Conservation (phyloP, 2,888 invertebrate species). For the Heteropelma amictum region DNA sequence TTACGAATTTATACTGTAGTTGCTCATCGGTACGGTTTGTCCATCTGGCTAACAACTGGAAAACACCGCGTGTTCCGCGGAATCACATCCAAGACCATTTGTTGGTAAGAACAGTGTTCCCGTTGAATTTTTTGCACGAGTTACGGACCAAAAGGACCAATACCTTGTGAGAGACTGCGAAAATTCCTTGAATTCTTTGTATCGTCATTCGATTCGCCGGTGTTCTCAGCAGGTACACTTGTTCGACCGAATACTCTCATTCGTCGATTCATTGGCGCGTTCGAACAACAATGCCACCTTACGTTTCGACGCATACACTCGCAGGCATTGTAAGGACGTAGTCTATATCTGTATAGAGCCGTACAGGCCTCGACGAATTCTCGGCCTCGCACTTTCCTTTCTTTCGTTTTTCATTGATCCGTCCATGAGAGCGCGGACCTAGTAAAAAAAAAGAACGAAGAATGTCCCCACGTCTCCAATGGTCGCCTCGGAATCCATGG, state of each 20-base stretch:
- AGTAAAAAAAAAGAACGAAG: constrained; percentile 48
- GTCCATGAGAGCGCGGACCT: constrained; percentile 38
- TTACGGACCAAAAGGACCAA: neutral
- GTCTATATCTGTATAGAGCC: neutral
- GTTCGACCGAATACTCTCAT: constrained; percentile 64
- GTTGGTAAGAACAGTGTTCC: neutral
- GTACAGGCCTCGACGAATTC: constrained; percentile 37
- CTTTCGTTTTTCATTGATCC: constrained; percentile 49
- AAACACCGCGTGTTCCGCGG: neutral
- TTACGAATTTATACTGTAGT: no score
- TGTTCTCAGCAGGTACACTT: constrained; percentile 69
- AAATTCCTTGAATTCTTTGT: constrained; percentile 68
- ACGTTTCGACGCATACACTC: constrained; percentile 63
- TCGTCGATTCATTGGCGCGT: constrained; percentile 71
- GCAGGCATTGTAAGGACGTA: constrained; percentile 22
- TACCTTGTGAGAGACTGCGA: neutral
- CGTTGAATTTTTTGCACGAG: constrained; percentile 33
- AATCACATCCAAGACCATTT: neutral
- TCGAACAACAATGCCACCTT: constrained; percentile 73
- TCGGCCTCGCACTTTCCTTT: constrained; percentile 40
- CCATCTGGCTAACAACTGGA: no score
- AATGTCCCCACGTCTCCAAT: constrained; percentile 46
- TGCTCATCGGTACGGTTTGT: no score
- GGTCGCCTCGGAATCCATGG: constrained; percentile 59
- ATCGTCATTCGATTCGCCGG: constrained; percentile 56